Base-by-base conservation (phyloP, 2,113 vertebrate genomes). In the Gobius niger region DNA sequence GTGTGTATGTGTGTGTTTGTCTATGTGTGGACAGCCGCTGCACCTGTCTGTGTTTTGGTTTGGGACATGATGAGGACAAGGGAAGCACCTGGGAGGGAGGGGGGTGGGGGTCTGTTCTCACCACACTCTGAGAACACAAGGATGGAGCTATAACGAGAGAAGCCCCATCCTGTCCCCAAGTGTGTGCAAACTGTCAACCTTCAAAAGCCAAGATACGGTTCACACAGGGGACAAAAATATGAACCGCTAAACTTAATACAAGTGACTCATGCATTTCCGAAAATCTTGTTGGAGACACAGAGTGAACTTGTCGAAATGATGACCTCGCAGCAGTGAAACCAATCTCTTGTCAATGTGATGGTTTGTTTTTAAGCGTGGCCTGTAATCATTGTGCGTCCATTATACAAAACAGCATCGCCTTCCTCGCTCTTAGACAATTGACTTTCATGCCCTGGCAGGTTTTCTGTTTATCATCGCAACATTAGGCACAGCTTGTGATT, bases 1-100 rank as follows among this genome's bases (percentile, higher is more conserved):
- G n/a, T n/a, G n/a, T n/a, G 46, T 19, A 50, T 70, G 13, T 64
- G 46, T 34, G 7, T 42, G 49, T 4, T 3, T 47, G 52, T 3
- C 44, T 5, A 69, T 19, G 42, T 7, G 12, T 69, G 67, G 72
- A 18, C 70, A 47, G 50, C 9, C 12, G 8, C 52, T 68, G 63
- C 70, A 78, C 60, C 76, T 75, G 80, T 66, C 10, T 66, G 10
- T 70, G 50, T 70, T 46, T 60, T 69, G 56, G 47, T 68, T 46
- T 71, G 61, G 13, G 44, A 62, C 46, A 18, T 42, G 59, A 18
- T 42, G 59, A 78, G 68, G 47, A 41, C 12, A 68, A 44, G 24
- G 40, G 13, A 62, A 66, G 13, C 65, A 75, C 56, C 63, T 76
- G 60, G 14, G 24, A 34, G 3, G 24, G 24, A 4, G 50, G 14